These are phyloP conservation scores for Hyalella azteca DNA, from an alignment of 2,888 invertebrate genomes.

Conservation along the genomic window DNA sequence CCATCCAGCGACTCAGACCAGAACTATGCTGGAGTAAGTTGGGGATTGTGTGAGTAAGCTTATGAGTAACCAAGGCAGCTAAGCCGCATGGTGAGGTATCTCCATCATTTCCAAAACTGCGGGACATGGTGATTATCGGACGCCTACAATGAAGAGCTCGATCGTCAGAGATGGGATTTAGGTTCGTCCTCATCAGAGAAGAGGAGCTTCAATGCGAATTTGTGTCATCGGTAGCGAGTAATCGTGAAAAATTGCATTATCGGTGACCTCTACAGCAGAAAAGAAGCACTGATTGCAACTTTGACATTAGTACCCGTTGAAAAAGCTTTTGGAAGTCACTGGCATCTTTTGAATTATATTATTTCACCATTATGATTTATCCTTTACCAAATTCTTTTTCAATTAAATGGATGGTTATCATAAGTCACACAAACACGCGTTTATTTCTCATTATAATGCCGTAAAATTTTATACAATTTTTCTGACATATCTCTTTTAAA, in stretches of 20 bases:
- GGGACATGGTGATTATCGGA: background rate
- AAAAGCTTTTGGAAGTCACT: no score
- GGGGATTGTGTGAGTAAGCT: slow-evolving; percentile 24
- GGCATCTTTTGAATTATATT: no score
- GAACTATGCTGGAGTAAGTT: background rate
- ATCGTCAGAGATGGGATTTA: background rate
- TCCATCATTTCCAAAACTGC: background rate
- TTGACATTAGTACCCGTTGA: no score
- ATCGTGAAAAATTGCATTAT: background rate
- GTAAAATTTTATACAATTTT: no score
- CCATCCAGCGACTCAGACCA: slow-evolving; percentile 10
- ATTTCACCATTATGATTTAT: no score
- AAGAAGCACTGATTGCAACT: no score
- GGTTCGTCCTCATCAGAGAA: slow-evolving; percentile 2
- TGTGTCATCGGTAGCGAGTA: slow-evolving; percentile 25
- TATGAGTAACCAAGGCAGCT: slow-evolving; percentile 23
- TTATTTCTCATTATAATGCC: no score
- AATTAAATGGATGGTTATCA: no score
- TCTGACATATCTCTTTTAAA: no score
- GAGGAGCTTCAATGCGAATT: background rate
- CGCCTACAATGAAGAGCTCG: background rate
- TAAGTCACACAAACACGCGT: no score
- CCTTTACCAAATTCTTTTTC: no score
- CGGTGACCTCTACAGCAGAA: no score
- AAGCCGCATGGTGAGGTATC: background rate